Conservation (phyloP, 1,140 invertebrate species). For the Drosophila ambigua region DNA sequence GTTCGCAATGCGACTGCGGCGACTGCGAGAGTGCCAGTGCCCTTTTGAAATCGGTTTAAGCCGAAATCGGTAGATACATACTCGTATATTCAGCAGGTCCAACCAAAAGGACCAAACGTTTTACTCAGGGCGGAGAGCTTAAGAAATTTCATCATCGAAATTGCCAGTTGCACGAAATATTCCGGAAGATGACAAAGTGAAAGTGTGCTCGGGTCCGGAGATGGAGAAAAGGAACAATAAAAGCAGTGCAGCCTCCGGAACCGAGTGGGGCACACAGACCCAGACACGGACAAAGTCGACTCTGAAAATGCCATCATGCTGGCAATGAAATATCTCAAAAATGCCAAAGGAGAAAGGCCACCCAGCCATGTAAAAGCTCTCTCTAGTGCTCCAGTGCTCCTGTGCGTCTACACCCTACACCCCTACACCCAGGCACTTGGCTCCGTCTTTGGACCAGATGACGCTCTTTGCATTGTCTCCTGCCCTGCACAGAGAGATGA, state of each 20-base stretch:
- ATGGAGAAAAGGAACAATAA: constrained; percentile 13
- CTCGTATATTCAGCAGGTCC: constrained; percentile 26
- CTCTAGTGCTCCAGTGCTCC: no score
- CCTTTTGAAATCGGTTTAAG: constrained; percentile 47
- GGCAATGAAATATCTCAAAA: constrained; percentile 56
- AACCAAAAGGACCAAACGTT: constrained; percentile 1
- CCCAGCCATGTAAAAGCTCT: no score
- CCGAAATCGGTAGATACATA: constrained; percentile 2
- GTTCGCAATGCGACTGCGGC: no score
- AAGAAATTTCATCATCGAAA: constrained; percentile 43
- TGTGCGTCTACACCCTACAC: no score
- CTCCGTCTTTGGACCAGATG: constrained; percentile 19
- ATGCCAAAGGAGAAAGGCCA: constrained; percentile 18
- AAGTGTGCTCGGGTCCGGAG: constrained; percentile 27
- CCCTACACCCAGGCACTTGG: no score
- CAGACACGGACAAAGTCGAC: not conserved
- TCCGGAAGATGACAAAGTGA: constrained; percentile 54
- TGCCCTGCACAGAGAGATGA: constrained; percentile 26
- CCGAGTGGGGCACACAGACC: constrained; percentile 15
- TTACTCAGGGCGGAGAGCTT: constrained; percentile 5
- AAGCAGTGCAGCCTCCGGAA: constrained; percentile 6
- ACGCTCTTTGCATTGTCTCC: constrained; percentile 55
- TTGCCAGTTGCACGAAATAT: constrained; percentile 21
- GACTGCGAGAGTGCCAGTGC: not conserved
- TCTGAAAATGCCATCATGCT: constrained; percentile 48